These are phyloP conservation scores for Phoronis australis DNA, from an alignment of 2,888 invertebrate genomes.

Conservation along the genomic window DNA sequence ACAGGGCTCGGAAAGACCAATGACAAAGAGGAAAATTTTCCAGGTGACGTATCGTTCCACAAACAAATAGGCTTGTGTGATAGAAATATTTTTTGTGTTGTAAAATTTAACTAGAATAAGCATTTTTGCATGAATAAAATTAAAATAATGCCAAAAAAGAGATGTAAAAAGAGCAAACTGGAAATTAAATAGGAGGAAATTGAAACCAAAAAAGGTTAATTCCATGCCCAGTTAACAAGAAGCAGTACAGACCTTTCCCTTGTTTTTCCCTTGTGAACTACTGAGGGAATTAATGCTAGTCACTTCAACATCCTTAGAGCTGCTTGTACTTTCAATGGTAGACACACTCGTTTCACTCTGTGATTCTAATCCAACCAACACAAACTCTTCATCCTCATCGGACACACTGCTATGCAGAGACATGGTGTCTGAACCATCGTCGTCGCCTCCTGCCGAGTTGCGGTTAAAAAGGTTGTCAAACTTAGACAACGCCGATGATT, in stretches of 20 bases:
- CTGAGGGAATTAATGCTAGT: slow-evolving; percentile 15
- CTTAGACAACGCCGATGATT: slow-evolving; percentile 20
- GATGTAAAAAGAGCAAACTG: too few relatives aligned
- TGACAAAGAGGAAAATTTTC: too few relatives aligned
- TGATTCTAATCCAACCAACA: slow-evolving; percentile 67
- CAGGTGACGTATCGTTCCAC: too few relatives aligned
- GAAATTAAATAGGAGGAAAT: too few relatives aligned
- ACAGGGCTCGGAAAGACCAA: too few relatives aligned
- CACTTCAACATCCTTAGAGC: slow-evolving; percentile 21
- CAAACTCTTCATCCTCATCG: slow-evolving; percentile 81
- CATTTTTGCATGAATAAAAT: too few relatives aligned
- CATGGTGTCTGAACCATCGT: slow-evolving; percentile 68
- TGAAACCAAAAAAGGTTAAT: neutral
- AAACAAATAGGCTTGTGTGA: too few relatives aligned
- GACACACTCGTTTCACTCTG: slow-evolving; percentile 60
- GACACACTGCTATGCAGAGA: slow-evolving; percentile 77
- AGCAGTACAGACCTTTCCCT: slow-evolving; percentile 16
- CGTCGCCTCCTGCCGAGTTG: neutral
- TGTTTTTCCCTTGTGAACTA: slow-evolving; percentile 30
- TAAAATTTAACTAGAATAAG: too few relatives aligned
- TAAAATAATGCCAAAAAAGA: too few relatives aligned
- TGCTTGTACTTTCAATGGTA: slow-evolving; percentile 21
- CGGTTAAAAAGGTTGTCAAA: too few relatives aligned
- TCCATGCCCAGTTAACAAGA: neutral
- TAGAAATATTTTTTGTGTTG: too few relatives aligned